Percentiles rank a stretch among this genome's conserved stretches.
Conservation (phyloP, 2,113 vertebrate species). For the Leucopsar rothschildi region DNA sequence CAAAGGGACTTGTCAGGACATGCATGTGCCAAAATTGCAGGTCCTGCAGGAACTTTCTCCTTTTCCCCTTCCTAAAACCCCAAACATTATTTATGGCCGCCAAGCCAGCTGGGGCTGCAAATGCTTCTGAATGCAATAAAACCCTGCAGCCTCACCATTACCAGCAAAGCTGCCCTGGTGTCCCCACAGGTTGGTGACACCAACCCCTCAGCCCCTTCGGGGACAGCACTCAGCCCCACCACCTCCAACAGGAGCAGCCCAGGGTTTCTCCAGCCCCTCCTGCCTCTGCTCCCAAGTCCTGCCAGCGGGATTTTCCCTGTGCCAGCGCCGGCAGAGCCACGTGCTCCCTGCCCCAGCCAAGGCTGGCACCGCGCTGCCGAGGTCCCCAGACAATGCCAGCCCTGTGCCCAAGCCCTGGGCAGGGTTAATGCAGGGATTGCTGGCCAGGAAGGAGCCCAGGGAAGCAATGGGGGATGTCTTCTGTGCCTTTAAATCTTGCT, state of each 20-base stretch:
- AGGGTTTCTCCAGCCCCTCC: background rate
- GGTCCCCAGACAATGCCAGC: background rate
- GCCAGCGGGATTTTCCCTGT: rapidly evolving
- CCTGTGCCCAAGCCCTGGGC: background rate
- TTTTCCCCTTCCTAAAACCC: background rate
- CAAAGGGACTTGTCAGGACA: background rate
- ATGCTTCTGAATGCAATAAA: background rate
- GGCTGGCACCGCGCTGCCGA: background rate
- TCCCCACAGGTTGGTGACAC: background rate
- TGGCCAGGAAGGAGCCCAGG: background rate
- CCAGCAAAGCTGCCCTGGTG: background rate
- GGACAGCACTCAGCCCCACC: background rate
- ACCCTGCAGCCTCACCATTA: rapidly evolving
- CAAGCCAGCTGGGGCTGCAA: background rate
- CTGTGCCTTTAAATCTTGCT: background rate
- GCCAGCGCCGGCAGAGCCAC: background rate
- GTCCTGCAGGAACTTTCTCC: background rate
- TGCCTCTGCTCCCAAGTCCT: background rate
- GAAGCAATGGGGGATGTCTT: rapidly evolving
- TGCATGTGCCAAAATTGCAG: background rate
- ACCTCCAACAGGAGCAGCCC: background rate
- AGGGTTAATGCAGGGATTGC: background rate
- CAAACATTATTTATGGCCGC: background rate
- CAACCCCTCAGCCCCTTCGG: background rate
- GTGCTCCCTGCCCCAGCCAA: background rate